A percentile compares a stretch with the other conserved stretches of the same genome.
Conservation (phyloP, 92 coral and sea anemone species). For the Paramuricea clavata region DNA sequence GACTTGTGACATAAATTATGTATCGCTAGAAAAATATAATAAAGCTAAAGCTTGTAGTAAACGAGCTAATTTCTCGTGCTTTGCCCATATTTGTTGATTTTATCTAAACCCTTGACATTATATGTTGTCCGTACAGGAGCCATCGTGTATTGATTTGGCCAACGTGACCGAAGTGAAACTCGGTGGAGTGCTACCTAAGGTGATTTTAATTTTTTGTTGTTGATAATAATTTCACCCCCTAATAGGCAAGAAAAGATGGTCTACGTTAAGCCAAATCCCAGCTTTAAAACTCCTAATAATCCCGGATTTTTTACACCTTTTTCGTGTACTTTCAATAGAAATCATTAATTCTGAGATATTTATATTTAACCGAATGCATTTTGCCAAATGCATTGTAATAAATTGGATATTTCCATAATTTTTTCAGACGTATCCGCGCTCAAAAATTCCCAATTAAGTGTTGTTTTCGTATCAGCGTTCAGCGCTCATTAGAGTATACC, state of each 20-base stretch:
- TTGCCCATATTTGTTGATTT: constrained; percentile 10
- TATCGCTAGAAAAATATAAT: constrained; percentile 22
- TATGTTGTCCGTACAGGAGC: constrained; percentile 2
- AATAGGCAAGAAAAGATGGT: background rate
- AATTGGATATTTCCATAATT: background rate
- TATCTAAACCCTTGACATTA: background rate
- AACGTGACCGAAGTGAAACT: constrained; percentile 40
- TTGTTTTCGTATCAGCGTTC: background rate
- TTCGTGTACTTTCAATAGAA: too few relatives aligned
- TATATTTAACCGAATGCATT: background rate
- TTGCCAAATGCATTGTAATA: background rate
- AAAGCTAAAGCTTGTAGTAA: background rate
- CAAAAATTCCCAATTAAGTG: background rate
- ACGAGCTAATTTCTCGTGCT: constrained; percentile 35
- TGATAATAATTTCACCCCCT: background rate
- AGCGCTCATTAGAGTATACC: constrained; percentile 8
- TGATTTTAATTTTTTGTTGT: background rate
- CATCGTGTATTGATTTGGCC: constrained; percentile 20
- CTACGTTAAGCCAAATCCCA: background rate
- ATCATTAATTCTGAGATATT: too few relatives aligned
- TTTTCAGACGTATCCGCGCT: background rate
- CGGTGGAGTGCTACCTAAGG: constrained; percentile 37
- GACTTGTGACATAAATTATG: constrained; percentile 43
- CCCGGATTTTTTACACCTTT: background rate
- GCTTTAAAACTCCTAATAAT: background rate